These are phyloP conservation scores for Triops cancriformis DNA, from an alignment of 1,140 invertebrate species.

Conservation along the genomic window DNA sequence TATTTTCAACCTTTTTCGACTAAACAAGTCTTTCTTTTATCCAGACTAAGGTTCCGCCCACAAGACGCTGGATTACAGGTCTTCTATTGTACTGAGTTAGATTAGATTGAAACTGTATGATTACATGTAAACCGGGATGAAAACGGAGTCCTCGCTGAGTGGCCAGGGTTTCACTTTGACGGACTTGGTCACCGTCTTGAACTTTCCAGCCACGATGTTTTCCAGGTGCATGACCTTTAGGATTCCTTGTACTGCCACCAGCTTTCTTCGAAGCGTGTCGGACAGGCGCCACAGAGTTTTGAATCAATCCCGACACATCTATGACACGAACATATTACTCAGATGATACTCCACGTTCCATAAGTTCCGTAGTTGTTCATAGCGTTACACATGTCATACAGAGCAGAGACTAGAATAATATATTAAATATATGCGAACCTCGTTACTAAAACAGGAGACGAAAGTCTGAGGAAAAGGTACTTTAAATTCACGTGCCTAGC, in stretches of 20 bases:
- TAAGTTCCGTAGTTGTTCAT: neutral
- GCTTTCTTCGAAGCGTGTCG: constrained; percentile 25
- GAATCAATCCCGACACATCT: neutral
- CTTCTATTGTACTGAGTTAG: constrained; percentile 15
- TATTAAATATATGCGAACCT: too few species aligned
- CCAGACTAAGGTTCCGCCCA: too few species aligned
- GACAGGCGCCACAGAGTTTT: neutral
- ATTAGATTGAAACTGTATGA: constrained; percentile 27
- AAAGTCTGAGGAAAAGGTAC: too few species aligned
- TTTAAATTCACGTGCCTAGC: too few species aligned
- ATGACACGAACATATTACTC: neutral
- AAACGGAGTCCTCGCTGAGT: constrained; percentile 58
- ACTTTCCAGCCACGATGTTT: constrained; percentile 63
- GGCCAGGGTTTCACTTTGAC: constrained; percentile 55
- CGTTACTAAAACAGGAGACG: too few species aligned
- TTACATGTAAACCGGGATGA: constrained; percentile 72
- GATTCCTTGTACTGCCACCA: constrained; percentile 53
- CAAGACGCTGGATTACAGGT: neutral
- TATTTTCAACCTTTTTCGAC: too few species aligned
- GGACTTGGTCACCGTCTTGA: constrained; percentile 55
- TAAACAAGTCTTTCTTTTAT: too few species aligned
- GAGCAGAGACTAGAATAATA: too few species aligned
- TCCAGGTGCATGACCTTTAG: constrained; percentile 50
- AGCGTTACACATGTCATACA: too few species aligned
- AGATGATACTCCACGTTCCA: neutral